Evolutionary conservation across 2,888 invertebrate species (phyloP).

Genomic region (Lamellibrachia columna): DNA sequence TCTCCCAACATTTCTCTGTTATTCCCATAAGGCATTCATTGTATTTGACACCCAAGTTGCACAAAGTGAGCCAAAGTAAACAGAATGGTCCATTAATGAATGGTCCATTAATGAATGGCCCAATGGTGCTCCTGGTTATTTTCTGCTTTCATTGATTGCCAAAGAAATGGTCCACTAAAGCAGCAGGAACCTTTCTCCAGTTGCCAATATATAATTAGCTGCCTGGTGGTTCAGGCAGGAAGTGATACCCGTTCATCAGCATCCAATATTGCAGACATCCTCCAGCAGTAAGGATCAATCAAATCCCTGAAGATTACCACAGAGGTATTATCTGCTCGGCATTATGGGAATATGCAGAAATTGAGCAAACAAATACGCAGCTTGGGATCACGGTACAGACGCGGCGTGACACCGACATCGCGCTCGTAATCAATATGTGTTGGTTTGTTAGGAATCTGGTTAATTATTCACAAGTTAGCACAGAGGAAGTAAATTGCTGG

Average conservation of each 20-base stretch:
- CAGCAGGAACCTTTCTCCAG: neutral
- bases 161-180: neutral
- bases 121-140: neutral
- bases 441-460: slow-evolving; percentile 11
- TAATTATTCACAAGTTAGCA: slow-evolving; percentile 16
- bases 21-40: neutral
- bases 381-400: slow-evolving; percentile 3
- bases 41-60: neutral
- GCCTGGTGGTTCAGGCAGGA: neutral
- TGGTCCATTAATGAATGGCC: neutral
- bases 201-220: neutral
- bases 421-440: neutral
- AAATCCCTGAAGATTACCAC: neutral
- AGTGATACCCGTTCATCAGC: neutral
- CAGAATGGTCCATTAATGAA: neutral
- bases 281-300: neutral
- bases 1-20: neutral
- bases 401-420: neutral
- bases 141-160: neutral
- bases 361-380: slow-evolving; percentile 12
- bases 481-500: neutral
- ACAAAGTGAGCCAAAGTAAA: neutral
- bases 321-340: neutral
- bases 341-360: neutral
- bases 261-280: neutral